Evolutionary conservation across 2,888 invertebrate species (phyloP), one percentile per base, ranked within the genome.

Genomic region (Polymixis lichenea): DNA sequence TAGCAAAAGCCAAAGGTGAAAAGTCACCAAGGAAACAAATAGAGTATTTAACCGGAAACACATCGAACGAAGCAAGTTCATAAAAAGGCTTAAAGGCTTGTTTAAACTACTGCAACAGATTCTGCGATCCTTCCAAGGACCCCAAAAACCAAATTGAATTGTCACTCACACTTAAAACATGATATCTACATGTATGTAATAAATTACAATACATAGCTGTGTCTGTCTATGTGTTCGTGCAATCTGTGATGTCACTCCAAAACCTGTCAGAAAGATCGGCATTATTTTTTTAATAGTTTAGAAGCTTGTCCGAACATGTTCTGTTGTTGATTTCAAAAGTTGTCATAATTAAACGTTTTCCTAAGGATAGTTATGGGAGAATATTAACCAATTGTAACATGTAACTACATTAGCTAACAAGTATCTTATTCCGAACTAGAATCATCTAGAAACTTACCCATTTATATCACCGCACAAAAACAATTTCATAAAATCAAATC

Each of bases 201-300:
- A 89, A 89, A 89, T 88, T 89, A 86, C 70, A 62, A 78, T 84
- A 88, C 86, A 89, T 84, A 88, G 89, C 82, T 81, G 83, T 86
- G 77, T 80, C 82, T 85, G 77, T 81, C 84, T 86, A 87, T 88
- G 89, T 75, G 86, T 88, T 75, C 85, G 92, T 92, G 93, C 92
- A 93, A 93, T 93, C 73, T 87, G 90, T 95, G 95, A 95, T 92
- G 93, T 95, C 95, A 95, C 93, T 78, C 90, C 90, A 80, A 89
- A 91, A 95, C 95, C 91, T 91, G 94, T 93, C 92, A 82, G 81
- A 84, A 84, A 85, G 69, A 78, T 83, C 75, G 75, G 83, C 85
- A 86, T 80, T 78, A 77, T 82, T 80, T 78, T 86, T 83, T 80
- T 67, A 78, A 78, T 76, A 75, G 68, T 69, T 69, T 74, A 67